A percentile compares a stretch with the other conserved stretches of the same genome.
Evolutionary conservation across 2,797 vertebrate genomes (phyloP).

Genomic region (Cryptoblepharus egeriae): DNA sequence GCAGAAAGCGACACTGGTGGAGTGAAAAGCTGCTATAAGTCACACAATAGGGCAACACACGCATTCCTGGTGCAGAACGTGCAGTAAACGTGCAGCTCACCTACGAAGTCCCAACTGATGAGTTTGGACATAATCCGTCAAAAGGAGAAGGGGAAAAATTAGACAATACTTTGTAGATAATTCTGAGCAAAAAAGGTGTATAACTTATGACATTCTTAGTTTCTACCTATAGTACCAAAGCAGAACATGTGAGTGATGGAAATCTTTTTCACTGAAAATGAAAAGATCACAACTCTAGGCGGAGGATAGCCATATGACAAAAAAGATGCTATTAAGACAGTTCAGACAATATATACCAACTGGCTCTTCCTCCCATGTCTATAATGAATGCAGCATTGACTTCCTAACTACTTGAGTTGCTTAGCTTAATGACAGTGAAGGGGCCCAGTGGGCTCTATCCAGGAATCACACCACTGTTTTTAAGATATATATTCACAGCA

Average conservation of each 20-base stretch:
- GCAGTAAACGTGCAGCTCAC: slow-evolving; percentile 85
- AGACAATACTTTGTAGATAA: slow-evolving; percentile 68
- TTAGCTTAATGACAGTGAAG: too few species aligned
- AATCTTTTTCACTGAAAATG: slow-evolving; percentile 14
- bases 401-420: too few species aligned
- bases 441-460: too few species aligned
- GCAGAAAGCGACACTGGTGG: slow-evolving; percentile 78
- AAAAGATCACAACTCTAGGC: too few species aligned
- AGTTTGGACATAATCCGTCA: slow-evolving; percentile 79
- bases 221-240: background rate
- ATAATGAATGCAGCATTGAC: too few species aligned
- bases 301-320: background rate
- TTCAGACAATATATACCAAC: too few species aligned
- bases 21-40: slow-evolving; percentile 79
- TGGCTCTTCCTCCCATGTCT: too few species aligned
- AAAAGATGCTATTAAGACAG: background rate
- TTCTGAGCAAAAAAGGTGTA: slow-evolving; percentile 40
- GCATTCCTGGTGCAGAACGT: slow-evolving; percentile 83
- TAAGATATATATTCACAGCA: too few species aligned
- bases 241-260: background rate
- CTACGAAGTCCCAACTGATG: slow-evolving; percentile 77
- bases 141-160: slow-evolving; percentile 72
- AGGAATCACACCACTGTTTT: too few species aligned
- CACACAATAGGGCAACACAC: slow-evolving; percentile 80
- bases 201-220: background rate